Conservation (phyloP, 2,888 invertebrate species). For the Trypoxylon attenuatum region DNA sequence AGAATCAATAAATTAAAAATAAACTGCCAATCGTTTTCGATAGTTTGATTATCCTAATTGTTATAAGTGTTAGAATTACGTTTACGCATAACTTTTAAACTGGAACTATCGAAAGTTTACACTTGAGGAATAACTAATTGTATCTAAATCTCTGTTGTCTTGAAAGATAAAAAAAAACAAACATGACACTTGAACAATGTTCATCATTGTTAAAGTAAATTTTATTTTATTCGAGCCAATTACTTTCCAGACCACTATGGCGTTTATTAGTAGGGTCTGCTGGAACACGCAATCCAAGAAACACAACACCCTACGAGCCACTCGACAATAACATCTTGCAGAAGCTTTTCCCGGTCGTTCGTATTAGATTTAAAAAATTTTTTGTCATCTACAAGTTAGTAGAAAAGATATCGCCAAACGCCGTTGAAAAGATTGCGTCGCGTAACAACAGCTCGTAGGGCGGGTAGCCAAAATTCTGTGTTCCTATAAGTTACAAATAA, state of each 20-base stretch:
- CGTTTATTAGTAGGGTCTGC: slow-evolving; percentile 63
- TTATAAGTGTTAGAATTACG: background rate
- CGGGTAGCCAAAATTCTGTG: slow-evolving; percentile 35
- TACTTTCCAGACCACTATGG: slow-evolving; percentile 63
- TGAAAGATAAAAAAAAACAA: too few relatives aligned
- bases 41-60: background rate
- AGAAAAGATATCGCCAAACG: slow-evolving; percentile 19
- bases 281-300: slow-evolving; percentile 42
- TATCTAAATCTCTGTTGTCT: too few relatives aligned
- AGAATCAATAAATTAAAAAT: too few relatives aligned
- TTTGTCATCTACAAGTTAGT: slow-evolving; percentile 5
- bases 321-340: slow-evolving; percentile 18
- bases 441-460: slow-evolving; percentile 12
- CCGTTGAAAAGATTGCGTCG: slow-evolving; percentile 1
- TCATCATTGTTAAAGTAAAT: slow-evolving; percentile 53
- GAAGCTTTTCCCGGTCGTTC: slow-evolving; percentile 10
- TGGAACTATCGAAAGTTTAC: too few relatives aligned
- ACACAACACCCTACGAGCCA: slow-evolving; percentile 34
- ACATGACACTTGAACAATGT: background rate
- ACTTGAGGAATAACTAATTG: too few relatives aligned
- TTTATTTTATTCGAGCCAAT: slow-evolving; percentile 64
- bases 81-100: too few relatives aligned
- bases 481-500: slow-evolving; percentile 46
- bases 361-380: slow-evolving; percentile 1
- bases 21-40: too few relatives aligned